Evolutionary conservation across 2,888 invertebrate species (phyloP), one percentile per base, ranked within the genome.

Genomic region (Cephus pulcher): DNA sequence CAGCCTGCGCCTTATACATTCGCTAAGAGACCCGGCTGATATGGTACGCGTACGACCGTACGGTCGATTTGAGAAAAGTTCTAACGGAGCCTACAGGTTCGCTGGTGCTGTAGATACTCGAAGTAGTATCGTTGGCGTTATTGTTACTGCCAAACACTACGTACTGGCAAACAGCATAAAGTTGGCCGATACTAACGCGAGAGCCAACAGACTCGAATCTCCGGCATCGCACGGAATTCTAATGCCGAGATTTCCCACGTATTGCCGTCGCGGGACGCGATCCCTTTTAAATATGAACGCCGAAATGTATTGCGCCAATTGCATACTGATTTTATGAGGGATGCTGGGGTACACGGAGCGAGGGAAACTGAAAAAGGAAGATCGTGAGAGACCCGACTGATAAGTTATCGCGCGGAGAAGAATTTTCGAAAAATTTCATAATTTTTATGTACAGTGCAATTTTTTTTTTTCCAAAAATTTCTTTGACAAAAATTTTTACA

Each of bases 161-260:
- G 2, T 9, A 15, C 56, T 56, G 56, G 23, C 9, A 23, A 11
- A 23, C 23, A 56, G 23, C 3, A 23, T 1, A 56, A 56, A 56
- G 23, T 56, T 23, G 56, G 56, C 0, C 23, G 23, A 40, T 40
- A 40, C 15, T 15, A 40, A 15, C 40, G 40, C 40, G 4, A 15
- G 9, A 56, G 56, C 74, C 69, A 70, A 69, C 34, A 75, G 74
- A 76, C 78, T 73, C 71, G 71, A 78, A 78, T 77, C 77, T 32
- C 69, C 33, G 35, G 74, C 71, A 30, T 70, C 75, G 78, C 73
- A 34, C 70, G 75, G 78, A 78, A 78, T 78, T 75, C 78, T 75
- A 78, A 78, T 78, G 75, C 78, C 56, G 70, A 75, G 75, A 78
- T 78, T 78, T 75, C 75, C 75, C 78, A 78, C 78, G 75, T 78